Conservation (phyloP, 2,113 vertebrate species). For the Nesogale talazaci region DNA sequence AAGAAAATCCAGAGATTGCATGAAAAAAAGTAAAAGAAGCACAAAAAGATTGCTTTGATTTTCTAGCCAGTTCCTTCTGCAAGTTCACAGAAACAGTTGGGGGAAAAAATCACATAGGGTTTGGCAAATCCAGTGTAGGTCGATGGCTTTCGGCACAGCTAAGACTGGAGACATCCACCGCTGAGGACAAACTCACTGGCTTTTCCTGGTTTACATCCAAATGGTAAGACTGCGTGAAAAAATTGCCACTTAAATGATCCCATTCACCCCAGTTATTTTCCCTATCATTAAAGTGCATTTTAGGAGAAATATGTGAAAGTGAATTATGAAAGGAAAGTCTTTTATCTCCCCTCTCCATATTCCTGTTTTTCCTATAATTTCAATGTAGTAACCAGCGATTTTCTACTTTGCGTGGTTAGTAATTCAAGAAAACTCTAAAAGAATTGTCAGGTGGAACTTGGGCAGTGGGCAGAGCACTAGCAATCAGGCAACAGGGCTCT, state of each 20-base stretch:
- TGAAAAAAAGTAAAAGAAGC: neutral
- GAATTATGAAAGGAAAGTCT: neutral
- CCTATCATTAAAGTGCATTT: conserved; percentile 54
- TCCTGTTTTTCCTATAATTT: conserved; percentile 37
- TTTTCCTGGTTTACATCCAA: neutral
- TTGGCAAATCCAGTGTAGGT: neutral
- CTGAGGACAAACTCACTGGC: neutral
- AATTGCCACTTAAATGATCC: conserved; percentile 7
- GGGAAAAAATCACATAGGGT: neutral
- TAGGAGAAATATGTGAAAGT: neutral
- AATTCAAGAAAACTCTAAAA: conserved; percentile 11
- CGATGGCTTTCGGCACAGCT: neutral
- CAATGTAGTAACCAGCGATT: neutral
- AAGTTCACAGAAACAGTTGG: neutral
- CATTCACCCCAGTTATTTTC: conserved; percentile 44
- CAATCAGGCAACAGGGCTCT: no score
- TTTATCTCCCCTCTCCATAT: neutral
- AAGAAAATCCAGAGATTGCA: neutral
- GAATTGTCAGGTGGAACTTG: neutral
- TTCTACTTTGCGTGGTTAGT: neutral
- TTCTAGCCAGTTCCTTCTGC: neutral
- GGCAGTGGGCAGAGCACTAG: no score
- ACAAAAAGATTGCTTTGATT: neutral
- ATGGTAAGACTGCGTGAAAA: neutral
- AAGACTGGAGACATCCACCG: neutral